These are phyloP conservation scores for Podarcis raffonei DNA, from an alignment of 2,113 vertebrate species.

Conservation along the genomic window DNA sequence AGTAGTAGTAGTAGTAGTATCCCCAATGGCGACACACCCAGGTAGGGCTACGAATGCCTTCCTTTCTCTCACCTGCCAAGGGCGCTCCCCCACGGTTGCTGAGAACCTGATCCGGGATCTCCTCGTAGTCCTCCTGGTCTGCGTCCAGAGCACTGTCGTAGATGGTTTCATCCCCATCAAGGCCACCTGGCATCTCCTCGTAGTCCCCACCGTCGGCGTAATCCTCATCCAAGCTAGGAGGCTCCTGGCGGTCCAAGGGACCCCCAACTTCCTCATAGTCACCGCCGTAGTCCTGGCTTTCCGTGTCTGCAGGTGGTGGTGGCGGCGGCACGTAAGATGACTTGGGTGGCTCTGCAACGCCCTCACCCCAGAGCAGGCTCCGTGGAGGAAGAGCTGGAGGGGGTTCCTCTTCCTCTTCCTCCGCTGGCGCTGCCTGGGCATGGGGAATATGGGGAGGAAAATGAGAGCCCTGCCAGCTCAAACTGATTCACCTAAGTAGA, in stretches of 20 bases:
- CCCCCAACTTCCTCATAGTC: conserved; percentile 18
- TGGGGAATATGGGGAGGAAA: neutral
- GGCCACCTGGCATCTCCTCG: conserved; percentile 73
- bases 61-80: conserved; percentile 39
- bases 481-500: too few relatives aligned
- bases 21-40: too few relatives aligned
- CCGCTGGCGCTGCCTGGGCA: conserved; percentile 40
- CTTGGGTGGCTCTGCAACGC: neutral
- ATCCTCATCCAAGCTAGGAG: conserved; percentile 49
- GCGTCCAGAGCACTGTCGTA: conserved; percentile 16
- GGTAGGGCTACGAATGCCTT: neutral
- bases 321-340: neutral
- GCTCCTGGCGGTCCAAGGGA: conserved; percentile 43
- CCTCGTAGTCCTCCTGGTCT: conserved; percentile 74
- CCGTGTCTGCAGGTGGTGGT: neutral
- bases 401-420: conserved; percentile 35
- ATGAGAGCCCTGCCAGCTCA: neutral
- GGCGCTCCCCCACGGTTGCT: neutral
- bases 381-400: conserved; percentile 71
- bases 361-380: conserved; percentile 37
- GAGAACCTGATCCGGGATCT: conserved; percentile 55
- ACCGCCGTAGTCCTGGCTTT: neutral
- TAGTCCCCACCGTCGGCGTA: conserved; percentile 72
- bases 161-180: neutral
- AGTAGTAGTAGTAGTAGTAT: too few relatives aligned